These are phyloP conservation scores for Scatophagus argus DNA, from an alignment of 2,113 vertebrate species.

Conservation along the genomic window DNA sequence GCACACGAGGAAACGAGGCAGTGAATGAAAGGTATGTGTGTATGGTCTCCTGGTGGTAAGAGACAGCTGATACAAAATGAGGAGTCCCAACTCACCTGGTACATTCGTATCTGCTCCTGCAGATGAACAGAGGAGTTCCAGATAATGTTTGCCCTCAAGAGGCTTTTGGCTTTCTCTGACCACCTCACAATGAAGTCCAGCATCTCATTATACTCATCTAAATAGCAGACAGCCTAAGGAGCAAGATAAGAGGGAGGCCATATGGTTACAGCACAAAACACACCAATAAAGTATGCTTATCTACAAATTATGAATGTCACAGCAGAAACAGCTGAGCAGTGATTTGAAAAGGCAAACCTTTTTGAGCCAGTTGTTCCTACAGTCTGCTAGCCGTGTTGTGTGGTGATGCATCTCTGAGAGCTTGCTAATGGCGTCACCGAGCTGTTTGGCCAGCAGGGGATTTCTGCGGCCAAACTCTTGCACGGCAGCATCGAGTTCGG, in stretches of 20 bases:
- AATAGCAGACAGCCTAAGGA: conserved; percentile 86
- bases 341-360: conserved; percentile 81
- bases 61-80: neutral
- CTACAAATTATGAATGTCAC: too few relatives aligned
- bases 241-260: conserved; percentile 4
- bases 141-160: conserved; percentile 87
- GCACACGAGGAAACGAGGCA: neutral
- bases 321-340: neutral
- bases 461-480: conserved; percentile 91
- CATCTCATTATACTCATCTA: conserved; percentile 94
- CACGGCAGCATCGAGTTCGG: conserved; percentile 88
- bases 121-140: conserved; percentile 93
- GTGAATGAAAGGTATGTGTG: neutral
- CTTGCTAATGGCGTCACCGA: conserved; percentile 87
- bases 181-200: conserved; percentile 91
- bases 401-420: conserved; percentile 90
- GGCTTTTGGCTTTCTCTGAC: conserved; percentile 91
- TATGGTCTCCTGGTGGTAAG: neutral
- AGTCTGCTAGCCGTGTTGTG: conserved; percentile 87
- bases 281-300: neutral
- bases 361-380: conserved; percentile 87
- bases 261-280: conserved; percentile 17
- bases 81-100: conserved; percentile 85
- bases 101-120: conserved; percentile 90
- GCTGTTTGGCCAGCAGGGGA: conserved; percentile 86